Percentiles rank a stretch among this genome's conserved stretches.
phyloP scores from a whole-genome alignment of 2,797 vertebrate genomes.

The Corythornis leucogaster region DNA sequence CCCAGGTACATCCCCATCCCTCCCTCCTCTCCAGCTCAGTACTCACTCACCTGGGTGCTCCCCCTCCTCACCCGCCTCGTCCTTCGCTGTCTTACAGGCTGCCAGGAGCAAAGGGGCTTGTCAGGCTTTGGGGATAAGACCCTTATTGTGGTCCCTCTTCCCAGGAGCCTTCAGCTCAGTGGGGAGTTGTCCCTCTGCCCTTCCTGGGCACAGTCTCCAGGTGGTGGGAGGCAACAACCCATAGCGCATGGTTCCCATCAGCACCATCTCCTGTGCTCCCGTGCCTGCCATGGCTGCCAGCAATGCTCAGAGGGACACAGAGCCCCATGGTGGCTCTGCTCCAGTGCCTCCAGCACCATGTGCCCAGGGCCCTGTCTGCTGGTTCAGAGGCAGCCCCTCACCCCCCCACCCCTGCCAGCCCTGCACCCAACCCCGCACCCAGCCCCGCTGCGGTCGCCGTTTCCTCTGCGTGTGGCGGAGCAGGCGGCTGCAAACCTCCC shows the following conservation, averaged over 20 bases:
- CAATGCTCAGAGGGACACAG: accelerated
- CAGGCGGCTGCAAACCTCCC: background rate
- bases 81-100: background rate
- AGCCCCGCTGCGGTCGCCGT: background rate
- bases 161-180: no score
- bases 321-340: background rate
- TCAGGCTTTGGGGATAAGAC: accelerated
- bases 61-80: background rate
- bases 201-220: background rate
- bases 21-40: background rate
- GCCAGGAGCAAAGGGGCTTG: accelerated
- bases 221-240: accelerated
- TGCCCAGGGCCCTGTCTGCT: no score
- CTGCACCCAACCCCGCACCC: background rate
- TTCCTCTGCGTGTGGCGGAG: background rate
- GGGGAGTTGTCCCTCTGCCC: background rate
- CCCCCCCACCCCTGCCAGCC: background rate
- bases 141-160: accelerated
- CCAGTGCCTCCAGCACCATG: accelerated
- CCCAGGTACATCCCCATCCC: accelerated
- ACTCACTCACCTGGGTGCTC: background rate
- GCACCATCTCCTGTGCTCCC: no score
- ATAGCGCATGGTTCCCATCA: accelerated
- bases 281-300: accelerated
- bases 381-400: background rate